A percentile compares a stretch with the other conserved stretches of the same genome.
Conservation (phyloP, 2,113 vertebrate species). For the Platysternon megacephalum region DNA sequence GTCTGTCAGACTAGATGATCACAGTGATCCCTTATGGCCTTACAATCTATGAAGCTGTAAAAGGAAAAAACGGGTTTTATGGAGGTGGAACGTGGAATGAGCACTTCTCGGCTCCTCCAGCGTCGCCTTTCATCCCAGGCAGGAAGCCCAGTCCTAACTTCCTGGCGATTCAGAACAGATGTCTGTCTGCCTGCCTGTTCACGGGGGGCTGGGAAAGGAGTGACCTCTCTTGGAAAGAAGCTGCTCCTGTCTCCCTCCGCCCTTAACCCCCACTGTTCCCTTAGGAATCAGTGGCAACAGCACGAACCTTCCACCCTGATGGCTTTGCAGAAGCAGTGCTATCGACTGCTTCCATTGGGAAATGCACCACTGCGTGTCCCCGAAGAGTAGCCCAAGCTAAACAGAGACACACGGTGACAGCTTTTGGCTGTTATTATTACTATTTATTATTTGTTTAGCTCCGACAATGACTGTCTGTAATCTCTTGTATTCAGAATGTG, state of each 20-base stretch:
- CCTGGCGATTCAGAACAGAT: slow-evolving; percentile 82
- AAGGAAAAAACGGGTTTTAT: background rate
- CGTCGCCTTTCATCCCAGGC: slow-evolving; percentile 69
- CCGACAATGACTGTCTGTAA: background rate
- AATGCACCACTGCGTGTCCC: too few species aligned
- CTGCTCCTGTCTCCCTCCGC: accelerated
- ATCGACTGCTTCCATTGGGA: background rate
- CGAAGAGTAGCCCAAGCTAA: background rate
- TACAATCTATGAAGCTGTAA: background rate
- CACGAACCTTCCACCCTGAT: background rate
- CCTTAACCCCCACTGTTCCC: background rate
- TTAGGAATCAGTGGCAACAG: background rate
- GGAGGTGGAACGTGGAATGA: background rate
- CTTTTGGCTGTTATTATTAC: accelerated
- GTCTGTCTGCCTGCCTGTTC: slow-evolving; percentile 68
- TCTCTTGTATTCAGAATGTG: background rate
- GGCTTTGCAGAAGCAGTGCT: background rate
- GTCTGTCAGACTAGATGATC: accelerated
- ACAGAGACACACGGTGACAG: background rate
- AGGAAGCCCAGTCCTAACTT: slow-evolving; percentile 74
- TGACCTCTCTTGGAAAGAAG: slow-evolving; percentile 57
- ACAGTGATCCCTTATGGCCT: background rate
- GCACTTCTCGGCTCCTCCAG: background rate
- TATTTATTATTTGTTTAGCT: background rate
- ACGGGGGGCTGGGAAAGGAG: slow-evolving; percentile 82